Conservation (phyloP, 2,888 invertebrate genomes). For the Drosophila sordidapex region DNA sequence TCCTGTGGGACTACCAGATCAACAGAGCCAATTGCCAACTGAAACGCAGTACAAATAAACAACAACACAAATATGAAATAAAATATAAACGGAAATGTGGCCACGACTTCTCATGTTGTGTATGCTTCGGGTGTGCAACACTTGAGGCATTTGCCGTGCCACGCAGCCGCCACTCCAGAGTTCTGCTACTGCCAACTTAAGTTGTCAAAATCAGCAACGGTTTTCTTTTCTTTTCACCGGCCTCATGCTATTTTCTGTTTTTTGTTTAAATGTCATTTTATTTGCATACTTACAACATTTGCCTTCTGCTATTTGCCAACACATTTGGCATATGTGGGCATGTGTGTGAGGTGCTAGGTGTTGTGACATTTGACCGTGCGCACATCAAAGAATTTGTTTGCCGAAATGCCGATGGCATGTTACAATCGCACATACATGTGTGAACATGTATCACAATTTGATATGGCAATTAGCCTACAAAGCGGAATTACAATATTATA, state of each 20-base stretch:
- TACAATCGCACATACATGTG: conserved; percentile 28
- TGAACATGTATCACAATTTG: not conserved
- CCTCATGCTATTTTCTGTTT: conserved; percentile 50
- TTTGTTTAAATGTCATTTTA: conserved; percentile 65
- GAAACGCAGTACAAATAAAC: conserved; percentile 53
- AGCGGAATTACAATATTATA: not conserved
- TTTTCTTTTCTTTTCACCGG: conserved; percentile 31
- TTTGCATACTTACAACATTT: conserved; percentile 54
- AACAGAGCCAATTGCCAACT: conserved; percentile 61
- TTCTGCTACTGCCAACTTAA: conserved; percentile 57
- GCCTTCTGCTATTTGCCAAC: conserved; percentile 18
- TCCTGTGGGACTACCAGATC: conserved; percentile 38
- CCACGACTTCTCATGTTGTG: conserved; percentile 28
- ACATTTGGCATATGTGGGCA: conserved; percentile 9
- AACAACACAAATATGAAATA: conserved; percentile 27
- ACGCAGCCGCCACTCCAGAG: not conserved
- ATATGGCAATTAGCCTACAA: not conserved
- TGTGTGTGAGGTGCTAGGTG: conserved; percentile 36
- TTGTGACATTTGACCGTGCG: conserved; percentile 69
- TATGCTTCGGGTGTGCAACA: conserved; percentile 35
- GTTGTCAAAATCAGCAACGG: conserved; percentile 78
- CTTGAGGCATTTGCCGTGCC: conserved; percentile 48
- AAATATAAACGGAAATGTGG: conserved; percentile 46
- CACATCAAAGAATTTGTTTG: conserved; percentile 52
- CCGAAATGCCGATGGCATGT: conserved; percentile 8